These are phyloP conservation scores for Ictalurus furcatus DNA, from an alignment of 2,113 vertebrate species.

Conservation along the genomic window DNA sequence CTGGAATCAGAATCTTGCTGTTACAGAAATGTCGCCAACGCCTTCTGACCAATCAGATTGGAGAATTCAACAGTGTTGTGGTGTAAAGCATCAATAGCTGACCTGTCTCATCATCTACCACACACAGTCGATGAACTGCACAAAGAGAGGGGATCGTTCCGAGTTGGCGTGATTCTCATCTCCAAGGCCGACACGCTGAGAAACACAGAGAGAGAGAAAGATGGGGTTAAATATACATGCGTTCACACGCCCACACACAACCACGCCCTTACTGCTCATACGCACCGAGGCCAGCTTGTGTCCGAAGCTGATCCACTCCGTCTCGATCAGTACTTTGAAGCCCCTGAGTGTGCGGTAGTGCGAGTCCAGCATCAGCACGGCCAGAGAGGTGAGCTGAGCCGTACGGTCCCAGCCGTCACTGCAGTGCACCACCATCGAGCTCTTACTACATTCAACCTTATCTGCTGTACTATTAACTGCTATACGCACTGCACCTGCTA, in stretches of 20 bases:
- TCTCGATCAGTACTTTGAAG: conserved; percentile 93
- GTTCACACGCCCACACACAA: not conserved
- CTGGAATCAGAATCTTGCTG: not conserved
- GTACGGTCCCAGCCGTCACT: conserved; percentile 96
- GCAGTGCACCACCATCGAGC: conserved; percentile 94
- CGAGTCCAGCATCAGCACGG: conserved; percentile 96
- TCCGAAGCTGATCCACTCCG: conserved; percentile 97
- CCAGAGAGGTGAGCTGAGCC: conserved; percentile 88
- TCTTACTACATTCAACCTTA: conserved; percentile 91
- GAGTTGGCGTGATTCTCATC: conserved; percentile 90
- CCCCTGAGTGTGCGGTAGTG: conserved; percentile 90
- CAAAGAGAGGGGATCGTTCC: conserved; percentile 93
- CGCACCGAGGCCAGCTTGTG: conserved; percentile 91
- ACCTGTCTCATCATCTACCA: conserved; percentile 99
- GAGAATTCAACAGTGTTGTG: not conserved
- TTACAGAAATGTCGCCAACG: not conserved
- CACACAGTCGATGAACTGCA: conserved; percentile 97
- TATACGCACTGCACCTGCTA: conserved; percentile 87
- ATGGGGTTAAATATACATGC: not conserved
- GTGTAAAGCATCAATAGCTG: conserved; percentile 41
- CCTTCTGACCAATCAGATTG: not conserved
- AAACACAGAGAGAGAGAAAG: conserved; percentile 11
- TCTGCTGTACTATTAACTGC: conserved; percentile 66
- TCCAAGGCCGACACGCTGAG: conserved; percentile 90
- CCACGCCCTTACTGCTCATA: not conserved